These are phyloP conservation scores for Blastomussa wellsi DNA, from an alignment of 92 coral and sea anemone species.

Conservation along the genomic window DNA sequence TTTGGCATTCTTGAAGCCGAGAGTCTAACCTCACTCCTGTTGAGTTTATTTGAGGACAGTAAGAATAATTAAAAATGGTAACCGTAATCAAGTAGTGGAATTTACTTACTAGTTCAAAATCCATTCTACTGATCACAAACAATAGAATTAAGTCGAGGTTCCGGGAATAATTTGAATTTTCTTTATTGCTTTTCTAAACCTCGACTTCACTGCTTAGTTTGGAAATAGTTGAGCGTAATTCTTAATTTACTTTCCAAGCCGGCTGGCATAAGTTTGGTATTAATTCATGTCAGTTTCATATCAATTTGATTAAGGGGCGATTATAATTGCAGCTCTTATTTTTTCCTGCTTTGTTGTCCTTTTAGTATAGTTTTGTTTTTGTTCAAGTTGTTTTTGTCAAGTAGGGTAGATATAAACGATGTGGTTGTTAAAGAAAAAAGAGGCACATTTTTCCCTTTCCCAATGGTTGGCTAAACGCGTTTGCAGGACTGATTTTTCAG, in stretches of 20 bases:
- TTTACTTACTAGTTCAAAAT: no score
- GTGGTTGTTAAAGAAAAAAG: background rate
- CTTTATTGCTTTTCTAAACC: no score
- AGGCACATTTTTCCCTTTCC: background rate
- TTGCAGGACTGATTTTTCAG: background rate
- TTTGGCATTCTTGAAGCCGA: constrained; percentile 48
- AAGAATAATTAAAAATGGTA: background rate
- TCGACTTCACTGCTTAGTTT: no score
- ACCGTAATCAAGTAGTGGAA: background rate
- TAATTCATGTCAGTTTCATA: no score
- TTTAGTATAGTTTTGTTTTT: no score
- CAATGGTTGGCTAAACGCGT: background rate
- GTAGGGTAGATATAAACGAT: background rate
- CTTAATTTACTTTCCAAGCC: no score
- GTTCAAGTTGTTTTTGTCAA: background rate
- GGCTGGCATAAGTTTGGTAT: no score
- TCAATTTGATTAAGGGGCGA: no score
- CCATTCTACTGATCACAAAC: no score
- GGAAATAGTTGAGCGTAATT: no score
- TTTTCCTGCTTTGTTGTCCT: background rate
- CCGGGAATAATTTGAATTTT: no score
- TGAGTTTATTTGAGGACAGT: background rate
- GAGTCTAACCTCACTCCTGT: constrained; percentile 32
- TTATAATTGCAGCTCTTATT: background rate
- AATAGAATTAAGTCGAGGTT: no score